Conservation (phyloP, 2,888 invertebrate genomes). For the Spatulosminthurus flaviceps region DNA sequence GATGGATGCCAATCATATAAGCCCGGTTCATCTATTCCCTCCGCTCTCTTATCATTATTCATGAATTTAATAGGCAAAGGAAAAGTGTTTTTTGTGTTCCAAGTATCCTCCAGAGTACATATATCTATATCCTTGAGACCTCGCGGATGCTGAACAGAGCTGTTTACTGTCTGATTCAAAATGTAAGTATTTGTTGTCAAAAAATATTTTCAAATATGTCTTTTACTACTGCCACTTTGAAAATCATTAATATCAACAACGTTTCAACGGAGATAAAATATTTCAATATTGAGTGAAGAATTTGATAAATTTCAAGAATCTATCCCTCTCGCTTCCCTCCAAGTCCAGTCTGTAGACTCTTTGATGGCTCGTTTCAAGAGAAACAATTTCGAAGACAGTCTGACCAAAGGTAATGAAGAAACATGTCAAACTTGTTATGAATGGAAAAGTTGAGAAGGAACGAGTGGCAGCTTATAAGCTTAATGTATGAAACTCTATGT, state of each 20-base stretch:
- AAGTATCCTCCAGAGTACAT: not conserved
- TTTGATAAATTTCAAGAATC: slow-evolving; percentile 1
- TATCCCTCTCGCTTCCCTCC: not conserved
- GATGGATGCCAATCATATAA: slow-evolving; percentile 41
- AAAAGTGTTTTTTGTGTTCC: not conserved
- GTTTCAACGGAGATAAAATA: not conserved
- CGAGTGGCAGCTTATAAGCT: slow-evolving; percentile 21
- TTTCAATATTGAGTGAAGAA: not conserved
- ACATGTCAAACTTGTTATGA: slow-evolving; percentile 3
- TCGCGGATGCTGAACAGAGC: not conserved
- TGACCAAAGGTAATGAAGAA: slow-evolving; percentile 18
- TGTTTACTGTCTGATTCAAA: slow-evolving; percentile 2
- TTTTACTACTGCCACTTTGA: too few relatives aligned
- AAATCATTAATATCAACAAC: too few relatives aligned
- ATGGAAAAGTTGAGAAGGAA: not conserved
- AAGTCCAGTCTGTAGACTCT: not conserved
- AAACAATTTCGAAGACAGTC: not conserved
- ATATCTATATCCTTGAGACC: not conserved
- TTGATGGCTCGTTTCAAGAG: not conserved
- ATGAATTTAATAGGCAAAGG: not conserved
- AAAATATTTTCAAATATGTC: not conserved
- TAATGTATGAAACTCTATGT: not conserved
- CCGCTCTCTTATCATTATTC: slow-evolving; percentile 23
- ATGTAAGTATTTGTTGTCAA: not conserved
- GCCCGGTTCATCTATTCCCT: slow-evolving; percentile 15